Evolutionary conservation across 2,113 vertebrate genomes (phyloP).

Genomic region (Pteronura brasiliensis): DNA sequence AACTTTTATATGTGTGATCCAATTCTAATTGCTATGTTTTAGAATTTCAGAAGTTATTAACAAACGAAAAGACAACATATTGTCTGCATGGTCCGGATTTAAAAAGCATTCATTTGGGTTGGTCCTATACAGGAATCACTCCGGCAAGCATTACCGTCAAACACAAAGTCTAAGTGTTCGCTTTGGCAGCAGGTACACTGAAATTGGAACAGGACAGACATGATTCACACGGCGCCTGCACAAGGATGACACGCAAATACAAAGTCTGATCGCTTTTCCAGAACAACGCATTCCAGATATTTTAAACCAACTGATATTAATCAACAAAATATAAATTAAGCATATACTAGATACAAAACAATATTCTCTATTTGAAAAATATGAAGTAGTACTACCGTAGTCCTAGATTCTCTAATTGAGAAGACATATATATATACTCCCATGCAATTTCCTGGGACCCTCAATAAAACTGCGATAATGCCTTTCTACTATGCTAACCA

Average conservation of each 20-base stretch:
- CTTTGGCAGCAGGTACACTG: not conserved
- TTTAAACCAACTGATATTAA: not conserved
- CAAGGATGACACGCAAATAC: not conserved
- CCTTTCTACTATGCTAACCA: not conserved
- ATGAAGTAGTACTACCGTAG: not conserved
- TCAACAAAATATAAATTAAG: not conserved
- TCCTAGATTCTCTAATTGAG: not conserved
- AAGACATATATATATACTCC: not conserved
- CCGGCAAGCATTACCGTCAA: not conserved
- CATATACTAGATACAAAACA: not conserved
- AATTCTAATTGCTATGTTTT: not conserved
- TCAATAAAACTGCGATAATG: not conserved
- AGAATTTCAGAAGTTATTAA: not conserved
- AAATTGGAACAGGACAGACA: not conserved
- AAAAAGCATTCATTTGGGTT: not conserved
- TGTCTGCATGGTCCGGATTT: not conserved
- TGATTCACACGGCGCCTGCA: not conserved
- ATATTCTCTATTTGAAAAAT: not conserved
- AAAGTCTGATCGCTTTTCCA: not conserved
- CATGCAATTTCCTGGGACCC: not conserved
- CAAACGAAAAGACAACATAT: not conserved
- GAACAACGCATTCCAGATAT: not conserved
- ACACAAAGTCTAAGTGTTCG: not conserved
- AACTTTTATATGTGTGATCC: not conserved
- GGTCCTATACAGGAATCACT: not conserved